Percentiles rank a stretch among this genome's conserved stretches.
Evolutionary conservation across 1,140 invertebrate species (phyloP).

Genomic region (Amyelois transitella): DNA sequence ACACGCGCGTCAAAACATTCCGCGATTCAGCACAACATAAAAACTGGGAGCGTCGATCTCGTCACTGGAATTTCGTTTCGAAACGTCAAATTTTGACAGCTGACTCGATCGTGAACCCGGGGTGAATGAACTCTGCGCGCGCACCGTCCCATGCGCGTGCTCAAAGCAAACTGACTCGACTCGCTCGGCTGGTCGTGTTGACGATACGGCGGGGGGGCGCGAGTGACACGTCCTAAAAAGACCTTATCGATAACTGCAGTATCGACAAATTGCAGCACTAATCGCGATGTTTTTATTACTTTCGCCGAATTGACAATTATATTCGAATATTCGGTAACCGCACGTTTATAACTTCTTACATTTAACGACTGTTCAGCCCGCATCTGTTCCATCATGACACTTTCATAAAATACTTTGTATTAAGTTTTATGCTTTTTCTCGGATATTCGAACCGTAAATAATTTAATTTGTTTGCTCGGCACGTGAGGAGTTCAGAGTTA

Average conservation of each 20-base stretch:
- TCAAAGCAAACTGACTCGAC: conserved; percentile 43
- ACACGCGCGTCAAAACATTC: conserved; percentile 42
- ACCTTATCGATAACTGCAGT: not conserved
- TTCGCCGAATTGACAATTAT: not conserved
- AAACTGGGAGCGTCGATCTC: conserved; percentile 25
- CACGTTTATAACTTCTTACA: not conserved
- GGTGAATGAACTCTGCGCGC: conserved; percentile 53
- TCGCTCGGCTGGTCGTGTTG: conserved; percentile 7
- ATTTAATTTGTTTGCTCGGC: not conserved
- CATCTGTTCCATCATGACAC: not conserved
- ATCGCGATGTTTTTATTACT: not conserved
- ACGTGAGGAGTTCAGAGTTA: not conserved
- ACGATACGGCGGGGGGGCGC: not conserved
- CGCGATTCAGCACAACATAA: conserved; percentile 33
- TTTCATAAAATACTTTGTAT: not conserved
- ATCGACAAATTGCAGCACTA: not conserved
- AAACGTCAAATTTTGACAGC: conserved; percentile 62
- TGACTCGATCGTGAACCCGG: conserved; percentile 50
- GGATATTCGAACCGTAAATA: not conserved
- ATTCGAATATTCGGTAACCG: not conserved
- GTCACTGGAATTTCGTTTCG: conserved; percentile 35
- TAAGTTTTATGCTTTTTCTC: not conserved
- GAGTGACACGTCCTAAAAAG: not conserved
- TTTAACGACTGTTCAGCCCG: not conserved
- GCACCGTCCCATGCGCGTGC: conserved; percentile 34